Evolutionary conservation across 2,113 vertebrate genomes (phyloP).

Genomic region (Lipophrys pholis): DNA sequence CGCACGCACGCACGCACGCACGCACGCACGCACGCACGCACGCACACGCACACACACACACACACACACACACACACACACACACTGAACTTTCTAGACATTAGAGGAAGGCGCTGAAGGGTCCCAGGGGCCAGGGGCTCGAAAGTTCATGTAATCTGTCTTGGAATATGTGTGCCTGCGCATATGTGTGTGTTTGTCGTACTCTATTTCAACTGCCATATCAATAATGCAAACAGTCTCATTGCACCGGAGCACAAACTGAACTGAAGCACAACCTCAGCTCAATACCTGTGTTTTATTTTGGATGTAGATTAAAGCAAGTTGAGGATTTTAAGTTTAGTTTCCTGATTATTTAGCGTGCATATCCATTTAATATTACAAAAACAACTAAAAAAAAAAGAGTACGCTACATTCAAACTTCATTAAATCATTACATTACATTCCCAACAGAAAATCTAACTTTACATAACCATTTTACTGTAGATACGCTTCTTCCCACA

Average conservation of each 20-base stretch:
- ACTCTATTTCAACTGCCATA: constrained; percentile 34
- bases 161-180: constrained; percentile 29
- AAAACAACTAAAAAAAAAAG: not conserved
- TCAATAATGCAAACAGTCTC: constrained; percentile 60
- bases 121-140: constrained; percentile 58
- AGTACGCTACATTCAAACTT: not conserved
- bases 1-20: constrained; percentile 23
- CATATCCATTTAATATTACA: no score
- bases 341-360: no score
- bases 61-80: constrained; percentile 48
- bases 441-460: constrained; percentile 4
- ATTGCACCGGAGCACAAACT: constrained; percentile 19
- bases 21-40: constrained; percentile 14
- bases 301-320: constrained; percentile 1
- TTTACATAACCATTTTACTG: not conserved
- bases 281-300: constrained; percentile 7
- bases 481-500: constrained; percentile 1
- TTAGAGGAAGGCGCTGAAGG: constrained; percentile 60
- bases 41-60: constrained; percentile 30
- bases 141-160: constrained; percentile 72
- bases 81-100: constrained; percentile 47
- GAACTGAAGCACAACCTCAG: constrained; percentile 22
- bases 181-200: constrained; percentile 25
- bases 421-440: not conserved
- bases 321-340: not conserved